A percentile compares a stretch with the other conserved stretches of the same genome.
These are phyloP conservation scores for Augochlorella aurata DNA, from an alignment of 2,888 invertebrate species.

Conservation along the genomic window DNA sequence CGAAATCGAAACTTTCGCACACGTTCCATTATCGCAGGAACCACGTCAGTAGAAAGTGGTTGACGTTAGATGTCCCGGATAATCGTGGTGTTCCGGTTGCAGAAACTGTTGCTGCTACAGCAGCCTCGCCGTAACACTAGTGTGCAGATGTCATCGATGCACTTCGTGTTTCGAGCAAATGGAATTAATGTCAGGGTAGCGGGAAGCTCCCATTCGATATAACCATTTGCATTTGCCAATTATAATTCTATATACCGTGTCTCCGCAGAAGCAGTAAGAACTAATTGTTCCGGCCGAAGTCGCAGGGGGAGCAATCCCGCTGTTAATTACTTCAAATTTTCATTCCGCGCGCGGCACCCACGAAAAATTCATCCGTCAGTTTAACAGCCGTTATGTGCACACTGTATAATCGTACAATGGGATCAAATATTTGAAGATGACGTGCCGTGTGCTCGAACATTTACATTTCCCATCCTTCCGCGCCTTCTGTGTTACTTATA, in stretches of 20 bases:
- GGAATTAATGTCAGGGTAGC: slow-evolving; percentile 62
- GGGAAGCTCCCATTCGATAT: slow-evolving; percentile 52
- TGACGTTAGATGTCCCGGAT: slow-evolving; percentile 67
- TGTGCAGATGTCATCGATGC: slow-evolving; percentile 67
- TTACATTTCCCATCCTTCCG: background rate
- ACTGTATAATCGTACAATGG: background rate
- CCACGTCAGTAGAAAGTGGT: slow-evolving; percentile 63
- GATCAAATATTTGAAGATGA: background rate
- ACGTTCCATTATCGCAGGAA: slow-evolving; percentile 57
- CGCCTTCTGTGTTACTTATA: background rate
- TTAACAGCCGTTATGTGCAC: background rate
- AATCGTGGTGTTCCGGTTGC: slow-evolving; percentile 68
- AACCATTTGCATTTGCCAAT: slow-evolving; percentile 63
- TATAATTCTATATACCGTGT: slow-evolving; percentile 47
- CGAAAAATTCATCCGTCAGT: slow-evolving; percentile 15
- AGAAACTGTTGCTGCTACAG: slow-evolving; percentile 68
- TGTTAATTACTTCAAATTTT: slow-evolving; percentile 28
- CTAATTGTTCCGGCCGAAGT: slow-evolving; percentile 11
- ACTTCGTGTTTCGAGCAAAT: slow-evolving; percentile 66
- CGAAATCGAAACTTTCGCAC: slow-evolving; percentile 31
- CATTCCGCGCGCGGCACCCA: background rate
- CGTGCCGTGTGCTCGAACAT: background rate
- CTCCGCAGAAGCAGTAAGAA: slow-evolving; percentile 26
- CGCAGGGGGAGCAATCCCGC: background rate
- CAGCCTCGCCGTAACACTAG: slow-evolving; percentile 55